Base-by-base conservation (phyloP, 1,140 invertebrate species). In the Drosophila bocqueti region DNA sequence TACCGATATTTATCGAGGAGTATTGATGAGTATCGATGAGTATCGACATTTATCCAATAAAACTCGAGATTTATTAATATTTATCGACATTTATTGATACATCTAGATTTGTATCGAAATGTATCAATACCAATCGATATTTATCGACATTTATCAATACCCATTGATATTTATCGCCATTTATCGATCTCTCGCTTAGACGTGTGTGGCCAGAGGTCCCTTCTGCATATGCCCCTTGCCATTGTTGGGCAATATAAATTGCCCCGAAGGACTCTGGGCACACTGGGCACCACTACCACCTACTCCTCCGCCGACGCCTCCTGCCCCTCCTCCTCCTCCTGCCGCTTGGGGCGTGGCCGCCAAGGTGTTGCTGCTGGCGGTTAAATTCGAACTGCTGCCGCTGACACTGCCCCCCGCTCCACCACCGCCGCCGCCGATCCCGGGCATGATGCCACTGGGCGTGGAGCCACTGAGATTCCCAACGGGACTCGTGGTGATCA, bases 181-280 rank as follows among this genome's bases (percentile, higher is more conserved):
- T n/a, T 42, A 42, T 18, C 43, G 43, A 21, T 24, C 24, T n/a
- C 0, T 5, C 26, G 15, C 24, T 92, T 93, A 93, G 52, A 93
- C 92, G 58, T 93, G 92, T 7, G 92, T 93, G 46, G 92, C 92
- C 65, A 93, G 63, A 18, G 92, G 85, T 24, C 92, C 92, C 36
- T 92, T 92, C 29, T 93, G 92, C 18, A 74, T 89, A 34, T 81
- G 84, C 16, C 91, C 83, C 67, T 93, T 92, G 59, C 91, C 91
- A 83, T 93, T 93, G 49, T 83, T 91, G 49, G 92, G 91, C 76
- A 93, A 50, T 50, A 93, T 93, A 42, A 93, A 92, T 60, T 93
- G 92, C n/a, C 92, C 92, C 75, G 92, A 93, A 42, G 92, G 91
- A 83, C 91, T 93, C 63, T 93, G 89, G 57, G 82, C 90, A 38